Evolutionary conservation across 2,888 invertebrate species (phyloP).

Genomic region (Leptopterna dolabrata): DNA sequence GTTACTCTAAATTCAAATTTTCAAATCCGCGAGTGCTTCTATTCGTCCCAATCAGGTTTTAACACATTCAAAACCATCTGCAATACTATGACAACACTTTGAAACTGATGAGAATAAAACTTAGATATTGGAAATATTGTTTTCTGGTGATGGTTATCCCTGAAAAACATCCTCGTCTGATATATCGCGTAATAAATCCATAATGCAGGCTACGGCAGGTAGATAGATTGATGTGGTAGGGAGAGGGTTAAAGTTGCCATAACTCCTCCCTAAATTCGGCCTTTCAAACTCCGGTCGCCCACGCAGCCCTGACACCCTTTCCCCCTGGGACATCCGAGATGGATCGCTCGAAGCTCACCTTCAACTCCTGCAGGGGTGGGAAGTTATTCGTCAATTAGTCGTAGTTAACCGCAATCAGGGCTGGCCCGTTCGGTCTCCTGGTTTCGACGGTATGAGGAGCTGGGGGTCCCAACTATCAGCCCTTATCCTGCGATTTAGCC

Average conservation of each 20-base stretch:
- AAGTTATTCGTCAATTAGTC: conserved; percentile 7
- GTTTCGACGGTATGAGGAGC: background rate
- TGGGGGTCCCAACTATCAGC: too few species aligned
- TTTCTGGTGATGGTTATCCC: too few species aligned
- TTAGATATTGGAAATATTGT: too few species aligned
- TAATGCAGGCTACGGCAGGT: background rate
- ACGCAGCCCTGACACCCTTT: background rate
- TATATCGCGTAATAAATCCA: background rate
- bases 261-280: background rate
- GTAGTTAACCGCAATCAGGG: background rate
- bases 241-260: background rate
- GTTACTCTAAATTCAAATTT: too few species aligned
- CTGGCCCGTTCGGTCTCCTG: background rate
- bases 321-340: background rate
- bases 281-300: background rate
- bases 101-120: too few species aligned
- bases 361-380: background rate
- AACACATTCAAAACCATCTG: too few species aligned
- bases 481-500: background rate
- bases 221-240: background rate
- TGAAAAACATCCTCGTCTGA: too few species aligned
- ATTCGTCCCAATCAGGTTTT: too few species aligned
- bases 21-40: too few species aligned
- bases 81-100: too few species aligned
- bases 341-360: background rate